Conservation (phyloP, 2,113 vertebrate genomes). For the Tylochromis polylepis region DNA sequence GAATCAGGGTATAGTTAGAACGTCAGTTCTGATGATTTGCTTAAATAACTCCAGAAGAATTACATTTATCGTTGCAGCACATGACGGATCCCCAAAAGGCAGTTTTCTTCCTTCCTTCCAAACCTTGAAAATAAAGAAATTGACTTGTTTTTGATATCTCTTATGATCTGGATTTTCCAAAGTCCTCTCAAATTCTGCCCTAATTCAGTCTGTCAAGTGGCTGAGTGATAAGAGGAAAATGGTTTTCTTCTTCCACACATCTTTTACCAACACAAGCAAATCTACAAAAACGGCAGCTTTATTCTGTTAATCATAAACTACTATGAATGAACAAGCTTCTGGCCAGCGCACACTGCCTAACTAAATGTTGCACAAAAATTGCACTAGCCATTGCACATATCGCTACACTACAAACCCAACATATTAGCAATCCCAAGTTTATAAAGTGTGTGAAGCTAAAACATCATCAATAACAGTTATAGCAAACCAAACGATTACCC, state of each 20-base stretch:
- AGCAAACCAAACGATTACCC: background rate
- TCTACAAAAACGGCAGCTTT: background rate
- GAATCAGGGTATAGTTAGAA: background rate
- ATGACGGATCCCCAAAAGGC: background rate
- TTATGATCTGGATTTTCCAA: background rate
- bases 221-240: background rate
- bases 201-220: background rate
- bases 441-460: background rate
- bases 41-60: background rate
- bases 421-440: background rate
- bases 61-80: background rate
- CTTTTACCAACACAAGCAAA: background rate
- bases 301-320: background rate
- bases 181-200: background rate
- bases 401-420: background rate
- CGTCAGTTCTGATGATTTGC: background rate
- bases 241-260: background rate
- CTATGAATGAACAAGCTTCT: background rate
- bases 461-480: background rate
- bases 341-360: background rate
- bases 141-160: background rate
- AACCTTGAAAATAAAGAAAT: background rate
- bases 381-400: background rate
- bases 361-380: background rate
- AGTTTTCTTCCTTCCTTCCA: background rate